Evolutionary conservation across 2,113 vertebrate species (phyloP), one percentile per base, ranked within the genome.

Genomic region (Gymnorhina tibicen): DNA sequence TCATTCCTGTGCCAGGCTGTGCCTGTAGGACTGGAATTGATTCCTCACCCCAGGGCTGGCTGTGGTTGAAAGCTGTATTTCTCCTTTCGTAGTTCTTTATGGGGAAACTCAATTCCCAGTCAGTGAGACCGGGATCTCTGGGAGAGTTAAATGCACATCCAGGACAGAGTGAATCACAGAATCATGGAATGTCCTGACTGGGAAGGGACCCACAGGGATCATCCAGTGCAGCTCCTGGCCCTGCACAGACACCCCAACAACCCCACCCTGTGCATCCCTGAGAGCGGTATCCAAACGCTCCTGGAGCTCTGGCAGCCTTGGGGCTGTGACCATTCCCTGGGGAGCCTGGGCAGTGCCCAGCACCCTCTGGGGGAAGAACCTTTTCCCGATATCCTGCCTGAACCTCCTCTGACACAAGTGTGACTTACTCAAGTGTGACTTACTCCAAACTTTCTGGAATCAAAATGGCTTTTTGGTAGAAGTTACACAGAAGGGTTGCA

Each of bases 11-110:
- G 89, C 86, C 80, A 91, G 49, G 85, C 80, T n/a, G 13, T 75
- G 46, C 88, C 79, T 80, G 56, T 35, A 27, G 87, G 72, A 91
- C 86, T 72, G n/a, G 79, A 74, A 78, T 93, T 92, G 92, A 89
- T 85, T 93, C 62, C 41, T 81, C 64, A 93, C 85, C 86, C 66
- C 56, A 53, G 79, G 88, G 90, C 73, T 89, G 49, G 23, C 79
- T 93, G 6, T 23, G n/a, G 41, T 60, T 70, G 80, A 91, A 94
- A 92, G 83, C 11, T 49, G 93, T 78, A 59, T 82, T 80, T 56
- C 83, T 88, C 35, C 24, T n/a, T 58, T 81, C 22, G 5, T 39
- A 53, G 11, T 21, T 89, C 85, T 74, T 70, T 60, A 10, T 26
- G n/a, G 53, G 41, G 52, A 78, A 95, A 75, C 32, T 63, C 76